Percentiles rank a stretch among this genome's conserved stretches.
These are phyloP conservation scores for Hemibagrus guttatus DNA, from an alignment of 2,797 vertebrate genomes.

Conservation along the genomic window DNA sequence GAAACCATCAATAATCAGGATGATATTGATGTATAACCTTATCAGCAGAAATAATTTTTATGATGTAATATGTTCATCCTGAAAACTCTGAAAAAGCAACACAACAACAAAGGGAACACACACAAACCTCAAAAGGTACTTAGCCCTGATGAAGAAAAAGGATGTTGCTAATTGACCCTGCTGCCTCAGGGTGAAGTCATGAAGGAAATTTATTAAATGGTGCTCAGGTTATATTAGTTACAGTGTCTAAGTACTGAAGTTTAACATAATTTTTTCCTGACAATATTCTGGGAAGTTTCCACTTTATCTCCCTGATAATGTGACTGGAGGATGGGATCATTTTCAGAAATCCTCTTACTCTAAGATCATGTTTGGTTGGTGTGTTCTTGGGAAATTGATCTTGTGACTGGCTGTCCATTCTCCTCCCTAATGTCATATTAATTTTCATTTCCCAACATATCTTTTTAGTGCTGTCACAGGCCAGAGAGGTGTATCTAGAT, in stretches of 20 bases:
- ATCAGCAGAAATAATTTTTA: too few relatives aligned
- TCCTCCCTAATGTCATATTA: constrained; percentile 61
- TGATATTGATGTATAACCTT: too few relatives aligned
- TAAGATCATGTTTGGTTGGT: constrained; percentile 12
- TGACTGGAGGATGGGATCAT: constrained; percentile 22
- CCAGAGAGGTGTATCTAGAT: constrained; percentile 16
- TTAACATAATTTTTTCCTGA: constrained; percentile 51
- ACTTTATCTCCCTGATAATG: constrained; percentile 26
- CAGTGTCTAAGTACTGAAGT: constrained; percentile 9
- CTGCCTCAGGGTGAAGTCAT: constrained; percentile 40
- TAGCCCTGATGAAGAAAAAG: constrained; percentile 44
- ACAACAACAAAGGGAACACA: neutral
- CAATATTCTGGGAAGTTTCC: constrained; percentile 50
- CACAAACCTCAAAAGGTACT: constrained; percentile 17
- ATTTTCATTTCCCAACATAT: constrained; percentile 71
- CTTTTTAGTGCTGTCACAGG: constrained; percentile 61
- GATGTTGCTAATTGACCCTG: constrained; percentile 44
- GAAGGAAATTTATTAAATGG: constrained; percentile 47
- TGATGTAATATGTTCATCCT: too few relatives aligned
- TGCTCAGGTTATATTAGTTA: constrained; percentile 34
- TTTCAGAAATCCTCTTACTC: constrained; percentile 51
- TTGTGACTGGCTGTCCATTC: constrained; percentile 47
- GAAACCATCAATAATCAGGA: too few relatives aligned
- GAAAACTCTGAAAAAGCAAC: neutral
- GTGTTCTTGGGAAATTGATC: neutral